A percentile compares a stretch with the other conserved stretches of the same genome.
Evolutionary conservation across 2,888 invertebrate genomes (phyloP).

Genomic region (Cataglyphis altisquamis): DNA sequence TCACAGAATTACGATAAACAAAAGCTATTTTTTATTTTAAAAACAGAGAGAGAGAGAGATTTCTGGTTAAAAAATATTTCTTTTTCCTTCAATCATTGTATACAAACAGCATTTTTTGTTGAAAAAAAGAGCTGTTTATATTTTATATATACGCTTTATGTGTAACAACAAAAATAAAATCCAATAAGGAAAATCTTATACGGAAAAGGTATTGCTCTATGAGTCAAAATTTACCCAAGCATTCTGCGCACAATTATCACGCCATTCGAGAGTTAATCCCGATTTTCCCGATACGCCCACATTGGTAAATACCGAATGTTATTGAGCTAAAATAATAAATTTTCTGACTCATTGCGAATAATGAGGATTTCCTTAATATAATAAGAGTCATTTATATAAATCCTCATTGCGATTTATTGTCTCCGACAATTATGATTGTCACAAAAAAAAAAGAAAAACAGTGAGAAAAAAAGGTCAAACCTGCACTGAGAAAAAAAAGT

Average conservation of each 20-base stretch:
- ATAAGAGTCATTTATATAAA: not conserved
- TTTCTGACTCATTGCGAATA: not conserved
- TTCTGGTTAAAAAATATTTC: not conserved
- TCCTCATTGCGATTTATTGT: not conserved
- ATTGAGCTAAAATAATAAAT: slow-evolving; percentile 28
- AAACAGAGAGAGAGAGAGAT: not conserved
- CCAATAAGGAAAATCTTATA: not conserved
- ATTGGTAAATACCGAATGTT: not conserved
- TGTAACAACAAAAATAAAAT: not conserved
- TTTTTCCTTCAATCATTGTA: not conserved
- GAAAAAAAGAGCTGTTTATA: not conserved
- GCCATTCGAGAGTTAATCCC: not conserved
- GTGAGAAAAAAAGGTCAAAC: not conserved
- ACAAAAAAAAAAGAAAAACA: not conserved
- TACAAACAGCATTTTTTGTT: not conserved
- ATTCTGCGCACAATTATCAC: not conserved
- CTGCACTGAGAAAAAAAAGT: too few relatives aligned
- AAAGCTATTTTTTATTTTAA: not conserved
- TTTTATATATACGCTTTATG: too few relatives aligned
- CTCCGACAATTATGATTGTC: not conserved
- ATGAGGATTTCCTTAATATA: not conserved
- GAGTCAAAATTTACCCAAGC: not conserved
- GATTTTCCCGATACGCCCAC: not conserved
- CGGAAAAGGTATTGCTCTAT: not conserved
- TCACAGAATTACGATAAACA: not conserved